Conservation (phyloP, 2,888 invertebrate genomes). For the Odontomyia ornata region DNA sequence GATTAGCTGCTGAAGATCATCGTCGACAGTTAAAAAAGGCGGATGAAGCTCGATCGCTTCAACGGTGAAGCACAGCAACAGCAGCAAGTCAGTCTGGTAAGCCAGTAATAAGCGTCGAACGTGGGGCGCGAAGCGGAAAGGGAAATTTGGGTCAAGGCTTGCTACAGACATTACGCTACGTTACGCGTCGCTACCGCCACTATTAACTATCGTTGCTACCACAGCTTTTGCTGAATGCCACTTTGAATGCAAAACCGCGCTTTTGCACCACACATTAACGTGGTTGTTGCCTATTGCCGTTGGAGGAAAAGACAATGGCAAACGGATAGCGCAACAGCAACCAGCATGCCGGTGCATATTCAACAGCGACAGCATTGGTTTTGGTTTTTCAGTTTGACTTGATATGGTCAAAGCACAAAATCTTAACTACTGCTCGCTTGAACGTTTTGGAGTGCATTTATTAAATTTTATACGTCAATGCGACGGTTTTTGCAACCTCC, state of each 20-base stretch:
- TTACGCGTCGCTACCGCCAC: conserved; percentile 14
- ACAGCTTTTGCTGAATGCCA: background rate
- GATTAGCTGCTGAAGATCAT: conserved; percentile 12
- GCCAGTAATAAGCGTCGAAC: background rate
- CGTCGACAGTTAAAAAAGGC: background rate
- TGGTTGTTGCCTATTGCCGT: background rate
- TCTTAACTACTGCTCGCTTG: background rate
- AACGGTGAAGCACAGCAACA: conserved; percentile 2
- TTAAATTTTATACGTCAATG: conserved; percentile 8
- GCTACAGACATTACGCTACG: conserved; percentile 50
- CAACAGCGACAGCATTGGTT: background rate
- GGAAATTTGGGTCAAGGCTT: conserved; percentile 44
- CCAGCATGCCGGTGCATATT: conserved; percentile 11
- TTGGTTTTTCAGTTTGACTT: background rate
- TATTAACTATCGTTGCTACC: background rate
- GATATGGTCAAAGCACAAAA: conserved; percentile 1
- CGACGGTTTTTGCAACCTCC: background rate
- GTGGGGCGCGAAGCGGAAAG: conserved; percentile 34
- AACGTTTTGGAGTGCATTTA: background rate
- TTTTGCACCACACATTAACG: background rate
- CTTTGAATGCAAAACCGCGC: conserved; percentile 20
- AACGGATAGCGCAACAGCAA: conserved; percentile 11
- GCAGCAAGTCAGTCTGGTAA: conserved; percentile 5
- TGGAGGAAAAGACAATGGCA: background rate
- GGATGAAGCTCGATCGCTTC: background rate